Percentiles rank a stretch among this genome's conserved stretches.
These are phyloP conservation scores for Halesus radiatus DNA, from an alignment of 1,140 invertebrate genomes.

Conservation along the genomic window DNA sequence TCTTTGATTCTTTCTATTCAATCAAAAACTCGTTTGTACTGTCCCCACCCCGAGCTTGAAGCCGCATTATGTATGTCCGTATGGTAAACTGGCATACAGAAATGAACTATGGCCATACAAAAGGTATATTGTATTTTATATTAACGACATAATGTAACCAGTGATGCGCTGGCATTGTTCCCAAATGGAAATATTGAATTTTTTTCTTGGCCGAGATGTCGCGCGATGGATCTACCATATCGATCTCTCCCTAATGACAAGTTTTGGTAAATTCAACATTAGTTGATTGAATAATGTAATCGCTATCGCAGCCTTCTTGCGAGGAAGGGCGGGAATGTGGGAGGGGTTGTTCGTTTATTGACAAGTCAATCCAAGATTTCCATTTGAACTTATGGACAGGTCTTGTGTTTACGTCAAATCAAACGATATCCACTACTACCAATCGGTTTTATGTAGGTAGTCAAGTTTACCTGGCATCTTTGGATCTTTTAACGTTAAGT, in stretches of 20 bases:
- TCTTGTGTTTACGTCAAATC: too few relatives aligned
- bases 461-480: too few relatives aligned
- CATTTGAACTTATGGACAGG: too few relatives aligned
- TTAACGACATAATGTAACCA: constrained; percentile 42
- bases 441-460: too few relatives aligned
- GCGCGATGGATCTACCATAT: constrained; percentile 49
- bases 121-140: constrained; percentile 26
- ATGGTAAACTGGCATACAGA: neutral
- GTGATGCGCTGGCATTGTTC: constrained; percentile 42
- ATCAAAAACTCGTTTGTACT: constrained; percentile 31
- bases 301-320: neutral
- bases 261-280: constrained; percentile 48
- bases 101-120: constrained; percentile 28
- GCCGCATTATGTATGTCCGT: neutral
- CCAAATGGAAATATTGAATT: constrained; percentile 37
- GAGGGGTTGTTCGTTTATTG: neutral
- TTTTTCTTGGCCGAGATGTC: constrained; percentile 54
- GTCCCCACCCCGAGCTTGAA: neutral
- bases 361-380: neutral
- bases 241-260: constrained; percentile 43
- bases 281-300: constrained; percentile 48
- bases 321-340: neutral
- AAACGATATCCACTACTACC: too few relatives aligned
- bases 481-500: too few relatives aligned
- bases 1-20: neutral